These are phyloP conservation scores for Euschistus heros DNA, from an alignment of 1,140 invertebrate species.

Conservation along the genomic window DNA sequence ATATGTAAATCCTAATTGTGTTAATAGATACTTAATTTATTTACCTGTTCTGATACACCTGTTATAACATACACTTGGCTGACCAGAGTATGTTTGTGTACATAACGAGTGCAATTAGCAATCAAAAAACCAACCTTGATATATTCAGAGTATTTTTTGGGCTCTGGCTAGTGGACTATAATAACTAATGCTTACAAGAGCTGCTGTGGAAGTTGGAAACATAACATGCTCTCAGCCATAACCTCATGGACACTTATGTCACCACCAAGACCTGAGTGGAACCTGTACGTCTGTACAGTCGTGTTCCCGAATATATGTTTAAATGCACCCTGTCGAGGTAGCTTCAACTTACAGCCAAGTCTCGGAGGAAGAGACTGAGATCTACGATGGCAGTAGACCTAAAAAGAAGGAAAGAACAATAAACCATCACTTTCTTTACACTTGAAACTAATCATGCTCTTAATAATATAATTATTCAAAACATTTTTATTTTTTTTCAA, in stretches of 20 bases:
- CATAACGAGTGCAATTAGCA: too few species aligned
- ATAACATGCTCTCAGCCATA: constrained; percentile 80
- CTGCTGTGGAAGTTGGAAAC: constrained; percentile 77
- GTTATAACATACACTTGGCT: too few species aligned
- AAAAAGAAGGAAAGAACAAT: constrained; percentile 27
- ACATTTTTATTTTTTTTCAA: too few species aligned
- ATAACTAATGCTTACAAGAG: constrained; percentile 62
- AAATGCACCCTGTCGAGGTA: constrained; percentile 62
- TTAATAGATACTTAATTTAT: too few species aligned
- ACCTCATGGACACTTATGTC: constrained; percentile 89
- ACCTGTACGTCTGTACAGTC: constrained; percentile 72
- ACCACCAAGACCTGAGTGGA: constrained; percentile 79
- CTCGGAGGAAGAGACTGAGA: constrained; percentile 75
- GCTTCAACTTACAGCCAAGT: constrained; percentile 65
- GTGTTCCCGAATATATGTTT: constrained; percentile 66
- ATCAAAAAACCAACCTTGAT: too few species aligned
- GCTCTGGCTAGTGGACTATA: background rate
- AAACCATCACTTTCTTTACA: too few species aligned
- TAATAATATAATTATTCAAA: too few species aligned
- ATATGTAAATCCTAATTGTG: too few species aligned
- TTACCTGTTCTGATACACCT: too few species aligned
- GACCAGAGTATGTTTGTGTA: too few species aligned
- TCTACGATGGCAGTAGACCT: constrained; percentile 58
- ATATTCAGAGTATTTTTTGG: too few species aligned
- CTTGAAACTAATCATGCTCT: too few species aligned